Base-by-base conservation (phyloP, 2,797 vertebrate genomes). In the Passerculus sandwichensis region DNA sequence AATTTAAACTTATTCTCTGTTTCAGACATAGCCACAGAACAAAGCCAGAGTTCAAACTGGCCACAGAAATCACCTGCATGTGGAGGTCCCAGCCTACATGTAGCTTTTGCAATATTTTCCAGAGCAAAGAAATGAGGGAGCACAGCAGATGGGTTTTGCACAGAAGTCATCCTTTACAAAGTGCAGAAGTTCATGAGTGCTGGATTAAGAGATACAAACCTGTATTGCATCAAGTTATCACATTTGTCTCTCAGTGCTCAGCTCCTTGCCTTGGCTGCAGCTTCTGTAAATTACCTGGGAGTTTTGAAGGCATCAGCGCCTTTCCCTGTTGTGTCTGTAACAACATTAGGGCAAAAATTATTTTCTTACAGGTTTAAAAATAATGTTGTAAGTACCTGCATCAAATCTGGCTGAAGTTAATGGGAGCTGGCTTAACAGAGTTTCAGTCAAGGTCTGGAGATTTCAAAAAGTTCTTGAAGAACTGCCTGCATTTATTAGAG, bases 301-400 rank as follows among this genome's bases (percentile, higher is more conserved):
- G 71, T 86, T 92, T 89, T 73, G 82, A 89, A 86, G 76, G 40
- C 76, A 92, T 91, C 86, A 90, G 42, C 83, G 64, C 53, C 85
- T 94, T 88, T 93, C 45, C 87, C 51, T 72, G 21, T 32, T 56
- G 30, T 32, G 42, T 38, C 60, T 64, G 5, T 92, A 97, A 90
- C 44, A 61, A 86, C 15, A 70, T 90, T 88, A 91, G 48, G 42
- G 64, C 29, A 79, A 48, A 92, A 93, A 94, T 85, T 0, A 79
- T 76, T 93, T 89, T 91, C 79, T 93, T 62, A 75, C 11, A 72
- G 17, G 30, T 91, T 92, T 89, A 85, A 91, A 94, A 77, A 90
- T 54, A 45, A 80, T 84, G 34, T 82, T 45, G 12, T 38, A 50
- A 62, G 38, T 56, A 56, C 34, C 73, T 90, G 64, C 38, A 79